Conservation (phyloP, 1,140 invertebrate species). For the Hetaerina americana region DNA sequence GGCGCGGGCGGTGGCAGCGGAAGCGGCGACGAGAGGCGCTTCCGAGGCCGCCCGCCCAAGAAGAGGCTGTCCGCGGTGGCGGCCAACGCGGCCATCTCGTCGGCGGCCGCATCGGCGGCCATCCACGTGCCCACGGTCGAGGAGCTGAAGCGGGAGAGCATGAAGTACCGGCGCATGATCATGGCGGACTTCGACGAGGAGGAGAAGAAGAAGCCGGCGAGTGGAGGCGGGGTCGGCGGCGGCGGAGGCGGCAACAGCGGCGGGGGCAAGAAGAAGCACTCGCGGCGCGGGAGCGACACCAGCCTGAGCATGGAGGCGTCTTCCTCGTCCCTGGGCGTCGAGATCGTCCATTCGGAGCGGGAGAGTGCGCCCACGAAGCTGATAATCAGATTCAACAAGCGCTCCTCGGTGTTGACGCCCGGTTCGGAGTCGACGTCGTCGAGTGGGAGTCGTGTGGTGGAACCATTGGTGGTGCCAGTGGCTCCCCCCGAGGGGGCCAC, state of each 20-base stretch:
- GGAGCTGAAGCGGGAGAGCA: conserved; percentile 66
- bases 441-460: conserved; percentile 16
- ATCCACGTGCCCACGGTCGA: conserved; percentile 44
- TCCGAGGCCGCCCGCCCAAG: conserved; percentile 59
- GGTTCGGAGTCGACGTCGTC: conserved; percentile 15
- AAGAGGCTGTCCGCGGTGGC: conserved; percentile 41
- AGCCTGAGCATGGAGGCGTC: conserved; percentile 33
- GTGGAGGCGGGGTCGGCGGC: conserved; percentile 11
- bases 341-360: conserved; percentile 33
- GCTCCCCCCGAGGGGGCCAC: conserved; percentile 10
- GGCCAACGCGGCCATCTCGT: background rate
- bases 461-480: background rate
- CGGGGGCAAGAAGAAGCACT: conserved; percentile 37
- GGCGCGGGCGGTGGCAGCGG: conserved; percentile 16
- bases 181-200: conserved; percentile 66
- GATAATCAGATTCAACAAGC: conserved; percentile 46
- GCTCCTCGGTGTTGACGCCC: conserved; percentile 15
- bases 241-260: conserved; percentile 13
- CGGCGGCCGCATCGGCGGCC: conserved; percentile 25
- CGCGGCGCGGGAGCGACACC: conserved; percentile 47
- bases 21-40: conserved; percentile 23
- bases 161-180: conserved; percentile 72
- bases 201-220: conserved; percentile 42
- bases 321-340: conserved; percentile 43
- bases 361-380: conserved; percentile 41